These are phyloP conservation scores for Gadopsis bispinosus DNA, from an alignment of 2,797 vertebrate genomes.

Conservation along the genomic window DNA sequence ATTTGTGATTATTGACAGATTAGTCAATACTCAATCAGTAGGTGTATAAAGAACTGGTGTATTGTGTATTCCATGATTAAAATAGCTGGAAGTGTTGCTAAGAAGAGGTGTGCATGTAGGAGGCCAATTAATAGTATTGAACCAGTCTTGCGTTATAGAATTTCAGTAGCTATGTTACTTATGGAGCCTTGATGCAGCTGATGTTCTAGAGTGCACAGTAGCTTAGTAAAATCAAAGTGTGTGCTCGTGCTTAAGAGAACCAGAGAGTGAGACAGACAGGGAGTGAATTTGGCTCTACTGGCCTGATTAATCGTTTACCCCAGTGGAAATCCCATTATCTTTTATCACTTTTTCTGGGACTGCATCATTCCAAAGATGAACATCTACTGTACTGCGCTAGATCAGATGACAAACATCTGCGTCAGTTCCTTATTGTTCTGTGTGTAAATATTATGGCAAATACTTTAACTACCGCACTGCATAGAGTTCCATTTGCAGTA, in stretches of 20 bases:
- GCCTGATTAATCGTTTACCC: constrained; percentile 60
- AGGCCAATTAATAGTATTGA: not conserved
- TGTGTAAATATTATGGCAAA: not conserved
- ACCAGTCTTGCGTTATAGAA: not conserved
- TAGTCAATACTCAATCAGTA: not conserved
- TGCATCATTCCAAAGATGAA: constrained; percentile 40
- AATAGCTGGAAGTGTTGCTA: not conserved
- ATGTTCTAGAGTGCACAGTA: not conserved
- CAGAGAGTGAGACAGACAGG: constrained; percentile 25
- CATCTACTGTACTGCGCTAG: not conserved
- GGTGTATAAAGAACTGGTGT: not conserved
- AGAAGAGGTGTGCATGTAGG: not conserved
- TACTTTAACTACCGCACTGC: not conserved
- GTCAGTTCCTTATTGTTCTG: not conserved
- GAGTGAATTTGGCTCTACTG: constrained; percentile 23
- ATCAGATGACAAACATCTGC: constrained; percentile 20
- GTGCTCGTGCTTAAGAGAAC: not conserved
- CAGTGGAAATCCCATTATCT: constrained; percentile 43
- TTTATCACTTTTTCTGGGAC: constrained; percentile 35
- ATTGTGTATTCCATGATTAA: not conserved
- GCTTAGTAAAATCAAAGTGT: not conserved
- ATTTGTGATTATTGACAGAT: not conserved
- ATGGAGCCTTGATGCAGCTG: not conserved
- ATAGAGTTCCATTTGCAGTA: not conserved
- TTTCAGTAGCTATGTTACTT: not conserved